A percentile compares a stretch with the other conserved stretches of the same genome.
phyloP scores from a whole-genome alignment of 2,888 invertebrate species.

The Dusona sp. region DNA sequence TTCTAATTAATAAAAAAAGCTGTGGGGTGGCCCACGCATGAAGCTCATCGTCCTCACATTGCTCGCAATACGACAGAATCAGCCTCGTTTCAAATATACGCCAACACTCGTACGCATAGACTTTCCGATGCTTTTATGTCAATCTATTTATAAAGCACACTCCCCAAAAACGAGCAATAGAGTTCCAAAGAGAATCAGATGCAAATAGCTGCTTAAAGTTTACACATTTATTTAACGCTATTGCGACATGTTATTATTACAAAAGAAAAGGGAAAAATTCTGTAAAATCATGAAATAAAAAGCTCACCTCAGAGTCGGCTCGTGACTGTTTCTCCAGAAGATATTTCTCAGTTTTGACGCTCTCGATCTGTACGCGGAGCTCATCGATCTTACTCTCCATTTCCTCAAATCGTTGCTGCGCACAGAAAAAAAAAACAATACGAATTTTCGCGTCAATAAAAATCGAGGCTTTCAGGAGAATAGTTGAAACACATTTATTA shows the following conservation, averaged over 20 bases:
- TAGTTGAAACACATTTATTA: constrained; percentile 18
- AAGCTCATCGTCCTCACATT: constrained; percentile 14
- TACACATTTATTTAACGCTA: background rate
- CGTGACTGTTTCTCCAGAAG: constrained; percentile 81
- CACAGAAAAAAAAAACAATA: constrained; percentile 77
- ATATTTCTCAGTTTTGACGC: constrained; percentile 81
- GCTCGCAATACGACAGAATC: constrained; percentile 16
- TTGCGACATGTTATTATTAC: background rate
- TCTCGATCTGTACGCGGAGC: constrained; percentile 81
- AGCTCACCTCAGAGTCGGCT: constrained; percentile 80
- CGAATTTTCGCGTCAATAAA: constrained; percentile 76
- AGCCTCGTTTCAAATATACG: constrained; percentile 61
- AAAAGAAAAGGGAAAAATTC: background rate
- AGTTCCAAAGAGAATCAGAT: constrained; percentile 34
- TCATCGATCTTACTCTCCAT: constrained; percentile 83
- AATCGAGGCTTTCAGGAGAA: constrained; percentile 67
- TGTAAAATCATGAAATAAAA: background rate
- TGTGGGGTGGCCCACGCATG: constrained; percentile 2
- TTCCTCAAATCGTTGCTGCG: constrained; percentile 83
- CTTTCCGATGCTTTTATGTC: constrained; percentile 60
- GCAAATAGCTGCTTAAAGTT: constrained; percentile 42
- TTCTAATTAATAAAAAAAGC: background rate
- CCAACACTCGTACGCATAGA: constrained; percentile 45
- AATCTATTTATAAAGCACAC: constrained; percentile 64
- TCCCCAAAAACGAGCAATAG: constrained; percentile 37